A percentile compares a stretch with the other conserved stretches of the same genome.
These are phyloP conservation scores for Oophaga sylvatica DNA, from an alignment of 2,797 vertebrate genomes.

Conservation along the genomic window DNA sequence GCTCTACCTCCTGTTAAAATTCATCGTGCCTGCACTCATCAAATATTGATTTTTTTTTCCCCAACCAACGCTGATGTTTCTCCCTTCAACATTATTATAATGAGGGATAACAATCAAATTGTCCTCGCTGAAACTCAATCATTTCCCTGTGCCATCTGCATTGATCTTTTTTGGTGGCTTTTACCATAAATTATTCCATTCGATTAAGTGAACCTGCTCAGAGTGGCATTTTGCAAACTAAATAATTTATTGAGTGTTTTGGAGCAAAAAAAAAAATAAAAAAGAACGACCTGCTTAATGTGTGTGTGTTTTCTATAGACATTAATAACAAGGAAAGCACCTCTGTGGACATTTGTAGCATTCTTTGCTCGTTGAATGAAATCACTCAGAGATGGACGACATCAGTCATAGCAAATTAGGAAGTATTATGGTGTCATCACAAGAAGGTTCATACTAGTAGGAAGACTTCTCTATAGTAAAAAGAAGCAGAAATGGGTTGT, in stretches of 20 bases:
- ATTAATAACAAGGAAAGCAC: slow-evolving; percentile 68
- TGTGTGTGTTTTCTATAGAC: slow-evolving; percentile 70
- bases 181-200: slow-evolving; percentile 85
- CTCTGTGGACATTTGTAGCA: slow-evolving; percentile 61
- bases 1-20: slow-evolving; percentile 82
- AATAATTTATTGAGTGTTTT: slow-evolving; percentile 82
- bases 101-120: slow-evolving; percentile 83
- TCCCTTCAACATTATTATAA: slow-evolving; percentile 81
- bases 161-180: slow-evolving; percentile 79
- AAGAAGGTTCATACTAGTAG: slow-evolving; percentile 39
- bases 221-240: slow-evolving; percentile 83
- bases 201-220: slow-evolving; percentile 82
- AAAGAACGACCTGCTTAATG: slow-evolving; percentile 69
- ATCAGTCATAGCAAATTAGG: slow-evolving; percentile 63
- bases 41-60: slow-evolving; percentile 86
- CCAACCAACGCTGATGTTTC: slow-evolving; percentile 73
- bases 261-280: slow-evolving; percentile 65
- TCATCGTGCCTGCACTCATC: slow-evolving; percentile 81
- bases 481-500: not conserved
- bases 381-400: slow-evolving; percentile 67
- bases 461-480: not conserved
- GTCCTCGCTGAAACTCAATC: slow-evolving; percentile 76
- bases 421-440: slow-evolving; percentile 19
- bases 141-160: slow-evolving; percentile 74
- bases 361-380: slow-evolving; percentile 66